Evolutionary conservation across 2,888 invertebrate species (phyloP), one percentile per base, ranked within the genome.

Genomic region (Hyppa rectilinea): DNA sequence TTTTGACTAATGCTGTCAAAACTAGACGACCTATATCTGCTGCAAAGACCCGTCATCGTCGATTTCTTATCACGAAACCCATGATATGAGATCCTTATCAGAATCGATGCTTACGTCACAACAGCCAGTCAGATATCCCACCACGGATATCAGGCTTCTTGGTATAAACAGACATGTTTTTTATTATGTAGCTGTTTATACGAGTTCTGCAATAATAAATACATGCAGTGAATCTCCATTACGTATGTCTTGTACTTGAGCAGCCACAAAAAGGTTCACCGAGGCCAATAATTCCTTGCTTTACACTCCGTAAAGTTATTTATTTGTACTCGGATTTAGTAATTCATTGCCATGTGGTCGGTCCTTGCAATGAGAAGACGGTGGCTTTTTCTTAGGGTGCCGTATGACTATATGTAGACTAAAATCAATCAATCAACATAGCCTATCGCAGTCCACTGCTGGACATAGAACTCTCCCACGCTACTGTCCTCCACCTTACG

Each of bases 201-300:
- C 29, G 43, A 77, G 45, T 56, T 58, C 58, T 71, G 56, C 47
- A 72, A 81, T 64, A 74, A 81, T 78, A 78, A 79, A 70, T 75
- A 60, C 40, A 77, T 73, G 68, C 72, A 77, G 75, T 80, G 78
- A 70, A 75, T 85, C 78, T 71, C 71, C 78, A 88, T 86, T 87
- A 80, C 60, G 45, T 74, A 78, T 78, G 69, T 71, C 60, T 63
- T 80, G 80, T 71, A 66, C 83, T 78, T 76, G 78, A 71, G 47
- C 58, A 63, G 62, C 50, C 66, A 73, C 82, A 80, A 81, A 85
- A 82, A 88, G 84, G 84, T 71, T 68, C 76, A 40, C 31, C 75
- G 67, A 82, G 80, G 75, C 47, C 65, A 69, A 70, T 79, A 66
- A 69, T 69, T 73, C 55, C 60, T 77, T 68, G 36, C 75, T 74